Evolutionary conservation across 2,888 invertebrate species (phyloP).

Genomic region (Deilephila porcellus): DNA sequence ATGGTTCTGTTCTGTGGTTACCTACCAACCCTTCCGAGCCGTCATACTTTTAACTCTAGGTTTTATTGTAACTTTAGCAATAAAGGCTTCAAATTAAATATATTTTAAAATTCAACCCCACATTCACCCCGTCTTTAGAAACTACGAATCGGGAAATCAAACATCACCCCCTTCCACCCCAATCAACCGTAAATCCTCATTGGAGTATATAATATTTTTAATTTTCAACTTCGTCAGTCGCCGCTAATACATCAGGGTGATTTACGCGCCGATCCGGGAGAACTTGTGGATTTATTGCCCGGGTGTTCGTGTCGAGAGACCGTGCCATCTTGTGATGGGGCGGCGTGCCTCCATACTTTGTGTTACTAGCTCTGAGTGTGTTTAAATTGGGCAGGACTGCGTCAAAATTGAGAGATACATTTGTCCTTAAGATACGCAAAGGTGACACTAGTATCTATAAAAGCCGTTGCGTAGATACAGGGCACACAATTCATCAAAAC

Average conservation of each 20-base stretch:
- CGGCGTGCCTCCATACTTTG: slow-evolving; percentile 19
- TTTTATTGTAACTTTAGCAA: too few species aligned
- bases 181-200: slow-evolving; percentile 31
- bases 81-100: too few species aligned
- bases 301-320: slow-evolving; percentile 31
- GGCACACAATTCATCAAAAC: too few species aligned
- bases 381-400: slow-evolving; percentile 10
- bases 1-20: too few species aligned
- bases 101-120: too few species aligned
- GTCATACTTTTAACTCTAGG: too few species aligned
- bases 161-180: slow-evolving; percentile 1
- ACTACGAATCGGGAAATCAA: background rate
- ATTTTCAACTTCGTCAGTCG: slow-evolving; percentile 50
- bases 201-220: slow-evolving; percentile 61
- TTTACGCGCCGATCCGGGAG: slow-evolving; percentile 60
- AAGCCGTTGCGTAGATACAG: too few species aligned
- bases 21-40: too few species aligned
- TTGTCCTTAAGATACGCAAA: too few species aligned
- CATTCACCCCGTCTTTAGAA: too few species aligned
- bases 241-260: slow-evolving; percentile 65
- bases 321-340: slow-evolving; percentile 28
- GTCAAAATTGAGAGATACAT: background rate
- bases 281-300: slow-evolving; percentile 61
- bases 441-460: too few species aligned
- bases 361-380: slow-evolving; percentile 7